phyloP scores from a whole-genome alignment of 2,888 invertebrate species.

The Agriotes lineatus region DNA sequence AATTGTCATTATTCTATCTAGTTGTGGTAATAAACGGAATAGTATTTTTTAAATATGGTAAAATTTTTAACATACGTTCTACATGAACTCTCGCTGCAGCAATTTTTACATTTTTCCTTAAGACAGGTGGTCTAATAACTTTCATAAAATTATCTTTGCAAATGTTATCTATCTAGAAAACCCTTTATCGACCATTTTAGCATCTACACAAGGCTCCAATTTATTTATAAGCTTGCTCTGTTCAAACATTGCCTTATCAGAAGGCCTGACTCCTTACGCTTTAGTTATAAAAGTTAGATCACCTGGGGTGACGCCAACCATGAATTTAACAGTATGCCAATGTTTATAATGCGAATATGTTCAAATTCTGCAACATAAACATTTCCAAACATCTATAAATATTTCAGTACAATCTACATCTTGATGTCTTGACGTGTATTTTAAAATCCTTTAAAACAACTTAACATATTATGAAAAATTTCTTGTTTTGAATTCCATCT shows the following conservation, averaged over 20 bases:
- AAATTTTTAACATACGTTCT: not conserved
- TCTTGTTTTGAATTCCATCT: too few relatives aligned
- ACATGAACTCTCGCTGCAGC: not conserved
- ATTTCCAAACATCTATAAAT: too few relatives aligned
- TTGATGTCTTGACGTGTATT: too few relatives aligned
- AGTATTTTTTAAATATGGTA: not conserved
- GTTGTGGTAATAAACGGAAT: not conserved
- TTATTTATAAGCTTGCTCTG: constrained; percentile 35
- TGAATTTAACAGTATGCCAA: constrained; percentile 49
- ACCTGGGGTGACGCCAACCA: constrained; percentile 50
- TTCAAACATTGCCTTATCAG: constrained; percentile 48
- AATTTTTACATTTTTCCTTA: not conserved
- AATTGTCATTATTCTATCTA: not conserved
- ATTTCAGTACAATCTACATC: too few relatives aligned
- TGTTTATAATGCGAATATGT: too few relatives aligned
- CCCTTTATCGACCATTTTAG: constrained; percentile 46
- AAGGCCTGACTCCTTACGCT: constrained; percentile 47
- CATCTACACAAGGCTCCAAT: constrained; percentile 35
- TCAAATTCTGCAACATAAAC: too few relatives aligned
- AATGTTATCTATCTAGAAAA: constrained; percentile 24
- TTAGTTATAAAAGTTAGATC: constrained; percentile 49
- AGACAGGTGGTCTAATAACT: not conserved
- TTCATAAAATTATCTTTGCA: not conserved
- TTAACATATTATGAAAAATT: too few relatives aligned
- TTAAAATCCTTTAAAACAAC: too few relatives aligned